Evolutionary conservation across 2,113 vertebrate genomes (phyloP).

Genomic region (Zosterops lateralis): DNA sequence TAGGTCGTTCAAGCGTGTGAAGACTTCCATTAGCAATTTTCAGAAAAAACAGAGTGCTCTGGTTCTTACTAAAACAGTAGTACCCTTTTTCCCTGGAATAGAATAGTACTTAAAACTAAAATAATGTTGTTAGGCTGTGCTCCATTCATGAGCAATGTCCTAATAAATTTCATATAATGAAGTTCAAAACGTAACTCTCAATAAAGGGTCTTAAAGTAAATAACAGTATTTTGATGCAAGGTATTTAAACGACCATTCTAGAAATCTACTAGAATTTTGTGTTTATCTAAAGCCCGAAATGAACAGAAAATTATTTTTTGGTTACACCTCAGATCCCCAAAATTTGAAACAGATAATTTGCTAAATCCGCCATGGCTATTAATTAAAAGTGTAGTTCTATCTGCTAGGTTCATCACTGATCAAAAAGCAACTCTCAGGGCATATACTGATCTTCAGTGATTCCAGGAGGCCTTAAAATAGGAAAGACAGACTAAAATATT

Average conservation of each 20-base stretch:
- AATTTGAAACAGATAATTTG: not conserved
- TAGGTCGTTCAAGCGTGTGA: not conserved
- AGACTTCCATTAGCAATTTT: constrained; percentile 17
- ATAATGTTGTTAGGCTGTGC: not conserved
- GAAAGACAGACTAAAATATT: not conserved
- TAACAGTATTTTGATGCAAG: not conserved
- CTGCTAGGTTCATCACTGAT: not conserved
- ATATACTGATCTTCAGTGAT: not conserved
- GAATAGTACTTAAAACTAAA: not conserved
- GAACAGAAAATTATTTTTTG: not conserved
- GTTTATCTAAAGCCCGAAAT: not conserved
- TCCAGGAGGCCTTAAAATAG: not conserved
- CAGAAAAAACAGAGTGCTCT: not conserved
- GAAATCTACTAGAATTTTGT: not conserved
- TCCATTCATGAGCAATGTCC: not conserved
- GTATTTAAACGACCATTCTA: not conserved
- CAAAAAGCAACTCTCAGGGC: not conserved
- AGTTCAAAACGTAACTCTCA: not conserved
- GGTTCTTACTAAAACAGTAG: not conserved
- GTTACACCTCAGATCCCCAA: not conserved
- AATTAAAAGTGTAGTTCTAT: not conserved
- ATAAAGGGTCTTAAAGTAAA: not conserved
- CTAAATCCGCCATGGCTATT: not conserved
- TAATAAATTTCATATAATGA: not conserved
- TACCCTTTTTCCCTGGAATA: not conserved